Base-by-base conservation (phyloP, 1,140 invertebrate species). In the Drosophila hydei region DNA sequence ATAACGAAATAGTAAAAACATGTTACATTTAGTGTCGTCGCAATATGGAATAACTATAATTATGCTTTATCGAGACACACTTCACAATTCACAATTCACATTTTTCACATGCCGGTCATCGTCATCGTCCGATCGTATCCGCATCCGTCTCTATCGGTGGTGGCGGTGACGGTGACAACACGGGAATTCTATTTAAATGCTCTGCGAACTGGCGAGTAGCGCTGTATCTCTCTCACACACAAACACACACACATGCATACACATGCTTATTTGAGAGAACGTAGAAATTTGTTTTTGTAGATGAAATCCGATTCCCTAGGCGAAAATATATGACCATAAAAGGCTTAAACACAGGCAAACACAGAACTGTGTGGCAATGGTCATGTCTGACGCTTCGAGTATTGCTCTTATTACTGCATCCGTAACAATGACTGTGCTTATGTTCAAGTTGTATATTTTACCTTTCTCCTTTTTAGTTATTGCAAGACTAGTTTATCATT, bases 141-240 rank as follows among this genome's bases (percentile, higher is more conserved):
- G 69, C 67, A 72, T 72, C 69, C 69, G 72, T 84, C 61, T 68
- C 60, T 50, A 14, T 63, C 59, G 59, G 47, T 47, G 67, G 19
- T 42, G 64, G 47, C 59, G 68, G 19, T 45, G 65, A 23, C 23
- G 67, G 42, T 43, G 65, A 54, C 64, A 78, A 25, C 65, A 64
- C 60, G 72, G 72, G 75, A 54, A 84, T 84, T 83, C 79, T 83
- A 84, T 83, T 83, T 81, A 81, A 81, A 81, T 81, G 79, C 64
- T 83, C 65, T 72, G 50, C 55, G 71, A 74, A 79, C 79, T 74
- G 80, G 75, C 79, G 77, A 81, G 79, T 83, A 79, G 78, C 78
- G 75, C 64, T 71, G 52, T 73, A 60, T 77, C 60, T 42, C 60
- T 25, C 68, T 58, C 25, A 50, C 40, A 61, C 55, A 52, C 27